A percentile compares a stretch with the other conserved stretches of the same genome.
Conservation (phyloP, 2,888 invertebrate species). For the Dendrolimus pini region DNA sequence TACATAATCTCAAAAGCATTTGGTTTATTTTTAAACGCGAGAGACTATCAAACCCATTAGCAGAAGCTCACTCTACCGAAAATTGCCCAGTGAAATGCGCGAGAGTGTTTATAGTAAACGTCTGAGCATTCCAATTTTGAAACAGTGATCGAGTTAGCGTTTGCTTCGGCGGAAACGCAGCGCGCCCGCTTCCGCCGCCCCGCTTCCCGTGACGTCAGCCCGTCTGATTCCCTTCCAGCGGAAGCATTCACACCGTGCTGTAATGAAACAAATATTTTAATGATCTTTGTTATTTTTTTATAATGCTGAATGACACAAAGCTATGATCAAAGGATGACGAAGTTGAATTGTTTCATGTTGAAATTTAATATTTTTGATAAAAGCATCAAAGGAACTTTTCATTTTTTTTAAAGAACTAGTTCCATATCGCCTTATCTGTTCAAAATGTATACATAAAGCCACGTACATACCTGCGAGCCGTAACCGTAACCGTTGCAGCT, state of each 20-base stretch:
- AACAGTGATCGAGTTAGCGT: slow-evolving; percentile 46
- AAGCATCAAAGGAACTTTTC: too few species aligned
- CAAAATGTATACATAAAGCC: too few species aligned
- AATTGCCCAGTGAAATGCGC: neutral
- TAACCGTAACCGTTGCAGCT: too few species aligned
- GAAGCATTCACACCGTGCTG: slow-evolving; percentile 21
- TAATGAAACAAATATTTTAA: slow-evolving; percentile 7
- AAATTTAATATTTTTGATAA: neutral
- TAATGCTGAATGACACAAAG: too few species aligned
- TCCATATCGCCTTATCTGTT: too few species aligned
- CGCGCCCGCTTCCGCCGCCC: slow-evolving; percentile 41
- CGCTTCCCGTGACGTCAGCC: slow-evolving; percentile 41
- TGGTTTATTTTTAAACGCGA: slow-evolving; percentile 5
- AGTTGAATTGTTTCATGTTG: slow-evolving; percentile 11
- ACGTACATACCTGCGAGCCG: too few species aligned
- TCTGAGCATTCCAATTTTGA: slow-evolving; percentile 28
- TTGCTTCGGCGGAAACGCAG: slow-evolving; percentile 41
- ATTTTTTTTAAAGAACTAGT: too few species aligned
- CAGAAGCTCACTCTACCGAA: neutral
- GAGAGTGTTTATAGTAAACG: neutral
- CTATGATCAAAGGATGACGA: too few species aligned
- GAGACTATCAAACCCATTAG: neutral
- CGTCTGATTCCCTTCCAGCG: slow-evolving; percentile 23
- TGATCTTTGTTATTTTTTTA: neutral
- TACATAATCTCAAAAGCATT: neutral